Base-by-base conservation (phyloP, 2,888 invertebrate species). In the Cheilosia scutellata region DNA sequence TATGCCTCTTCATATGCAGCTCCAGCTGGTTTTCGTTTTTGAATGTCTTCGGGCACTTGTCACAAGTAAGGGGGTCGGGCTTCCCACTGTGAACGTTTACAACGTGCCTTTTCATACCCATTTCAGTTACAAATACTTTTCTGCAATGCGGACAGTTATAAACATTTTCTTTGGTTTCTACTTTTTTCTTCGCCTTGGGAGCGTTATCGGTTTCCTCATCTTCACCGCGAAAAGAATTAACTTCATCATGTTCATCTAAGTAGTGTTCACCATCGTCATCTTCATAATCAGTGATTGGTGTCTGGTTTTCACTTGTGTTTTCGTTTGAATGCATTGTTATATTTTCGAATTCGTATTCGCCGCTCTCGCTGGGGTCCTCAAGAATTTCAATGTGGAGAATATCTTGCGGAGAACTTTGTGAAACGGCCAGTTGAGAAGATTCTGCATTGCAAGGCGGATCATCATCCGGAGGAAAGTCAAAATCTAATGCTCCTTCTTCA, bases 341-440 rank as follows among this genome's bases (percentile, higher is more conserved):
- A 13, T 71, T 57, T 37, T 71, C 74, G 0, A 53, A 2, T 11
- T 71, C 80, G 11, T 66, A 76, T 1, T 86, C 76, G 5, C 51
- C 76, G 5, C 44, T 74, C 5, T 31, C 76, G 25, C 66, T 71
- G 0, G 71, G 16, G 4, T 42, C 63, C 47, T 87, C 87, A 0
- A 87, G 40, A 37, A 87, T 78, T 87, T 87, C 87, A 29, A 87
- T 87, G 40, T 87, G 87, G 7, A 87, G 51, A 11, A 82, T 72
- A 33, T 86, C 82, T 44, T 77, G 47, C 1, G 55, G 20, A 37
- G 40, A 47, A 7, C 25, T 27, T 11, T 58, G 62, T 20, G 16
- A 1, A 0, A 5, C 31, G 1, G 58, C 6, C 2, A 40, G 37
- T 5, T 40, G 16, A 29, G 70, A 9, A 9, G 4, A 11, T 20